phyloP scores from a whole-genome alignment of 2,888 invertebrate species.

The Cylloceria caligata region DNA sequence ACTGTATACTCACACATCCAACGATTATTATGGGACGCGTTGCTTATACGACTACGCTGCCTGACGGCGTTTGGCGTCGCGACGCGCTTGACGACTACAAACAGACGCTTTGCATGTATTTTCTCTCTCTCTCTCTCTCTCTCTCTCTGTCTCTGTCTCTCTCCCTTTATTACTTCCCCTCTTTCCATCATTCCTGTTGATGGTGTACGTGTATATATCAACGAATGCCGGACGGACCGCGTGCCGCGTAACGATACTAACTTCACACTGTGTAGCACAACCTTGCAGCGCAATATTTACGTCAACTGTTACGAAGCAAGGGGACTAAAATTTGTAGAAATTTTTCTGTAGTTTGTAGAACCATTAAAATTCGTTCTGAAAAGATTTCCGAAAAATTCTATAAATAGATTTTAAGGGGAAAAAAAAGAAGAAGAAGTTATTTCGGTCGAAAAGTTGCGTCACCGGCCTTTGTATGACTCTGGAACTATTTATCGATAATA shows the following conservation, averaged over 20 bases:
- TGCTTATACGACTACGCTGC: constrained; percentile 7
- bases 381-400: no score
- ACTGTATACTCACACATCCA: constrained; percentile 19
- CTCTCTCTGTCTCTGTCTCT: neutral
- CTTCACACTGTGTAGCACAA: neutral
- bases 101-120: constrained; percentile 25
- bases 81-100: constrained; percentile 23
- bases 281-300: neutral
- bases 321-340: neutral
- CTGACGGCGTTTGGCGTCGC: constrained; percentile 40
- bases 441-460: no score
- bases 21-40: constrained; percentile 15
- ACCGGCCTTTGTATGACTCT: no score
- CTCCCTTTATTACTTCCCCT: neutral
- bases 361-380: no score
- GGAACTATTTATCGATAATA: no score
- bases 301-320: neutral
- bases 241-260: neutral
- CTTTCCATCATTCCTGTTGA: neutral
- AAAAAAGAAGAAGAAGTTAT: no score
- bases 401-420: no score
- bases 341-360: no score
- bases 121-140: constrained; percentile 4
- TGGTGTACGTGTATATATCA: neutral
- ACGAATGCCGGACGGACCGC: no score